phyloP scores from a whole-genome alignment of 2,113 vertebrate species.

The Platysternon megacephalum region DNA sequence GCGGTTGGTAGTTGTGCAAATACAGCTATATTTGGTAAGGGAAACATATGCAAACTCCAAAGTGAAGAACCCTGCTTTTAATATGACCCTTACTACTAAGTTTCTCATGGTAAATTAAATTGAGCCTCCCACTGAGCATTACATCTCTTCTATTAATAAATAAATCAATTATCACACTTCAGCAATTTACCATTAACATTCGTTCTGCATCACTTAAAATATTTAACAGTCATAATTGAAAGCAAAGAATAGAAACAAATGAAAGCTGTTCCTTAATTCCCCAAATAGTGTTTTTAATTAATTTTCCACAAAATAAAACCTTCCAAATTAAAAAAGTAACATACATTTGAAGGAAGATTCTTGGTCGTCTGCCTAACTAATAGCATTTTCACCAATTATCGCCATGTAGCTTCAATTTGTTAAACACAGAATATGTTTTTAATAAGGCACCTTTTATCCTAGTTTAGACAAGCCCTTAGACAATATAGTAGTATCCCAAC shows the following conservation, averaged over 20 bases:
- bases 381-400: conserved; percentile 16
- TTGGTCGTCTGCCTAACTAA: conserved; percentile 7
- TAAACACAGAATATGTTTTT: background rate
- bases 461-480: background rate
- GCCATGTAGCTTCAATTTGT: background rate
- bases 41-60: conserved; percentile 51
- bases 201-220: conserved; percentile 55
- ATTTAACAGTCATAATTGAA: conserved; percentile 49
- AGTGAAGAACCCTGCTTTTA: conserved; percentile 36
- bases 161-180: conserved; percentile 70
- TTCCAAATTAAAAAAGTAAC: background rate
- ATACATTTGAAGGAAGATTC: conserved; percentile 8
- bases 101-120: conserved; percentile 47
- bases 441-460: conserved; percentile 7
- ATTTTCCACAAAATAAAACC: conserved; percentile 31
- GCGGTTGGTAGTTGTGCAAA: conserved; percentile 3
- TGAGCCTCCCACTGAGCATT: conserved; percentile 43
- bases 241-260: conserved; percentile 55
- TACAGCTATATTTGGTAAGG: conserved; percentile 30
- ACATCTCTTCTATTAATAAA: conserved; percentile 70
- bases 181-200: conserved; percentile 69
- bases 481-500: background rate
- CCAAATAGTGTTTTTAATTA: conserved; percentile 57
- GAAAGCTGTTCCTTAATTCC: conserved; percentile 37
- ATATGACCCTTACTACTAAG: conserved; percentile 19